These are phyloP conservation scores for Drosophila mojavensis DNA, from an alignment of 1,140 invertebrate genomes.

Conservation along the genomic window DNA sequence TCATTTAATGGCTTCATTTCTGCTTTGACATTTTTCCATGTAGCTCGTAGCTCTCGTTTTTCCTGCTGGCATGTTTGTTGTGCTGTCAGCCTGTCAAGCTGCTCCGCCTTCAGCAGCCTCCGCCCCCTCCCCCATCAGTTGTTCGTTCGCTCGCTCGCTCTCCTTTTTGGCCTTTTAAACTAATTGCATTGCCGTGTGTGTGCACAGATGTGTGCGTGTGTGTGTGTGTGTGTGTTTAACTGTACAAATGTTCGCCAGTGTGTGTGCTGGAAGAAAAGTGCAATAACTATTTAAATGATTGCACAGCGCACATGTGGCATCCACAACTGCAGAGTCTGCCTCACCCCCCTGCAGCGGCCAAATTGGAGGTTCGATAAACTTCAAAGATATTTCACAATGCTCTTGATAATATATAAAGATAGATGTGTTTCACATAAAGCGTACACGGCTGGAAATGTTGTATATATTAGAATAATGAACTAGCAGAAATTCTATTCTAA, in stretches of 20 bases:
- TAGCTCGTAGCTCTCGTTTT: constrained; percentile 34
- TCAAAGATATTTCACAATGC: not conserved
- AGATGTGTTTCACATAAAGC: not conserved
- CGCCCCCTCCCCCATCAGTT: constrained; percentile 5
- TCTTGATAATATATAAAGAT: not conserved
- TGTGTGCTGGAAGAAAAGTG: constrained; percentile 60
- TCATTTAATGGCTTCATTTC: constrained; percentile 80
- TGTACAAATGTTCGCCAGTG: constrained; percentile 5
- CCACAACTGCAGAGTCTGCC: constrained; percentile 21
- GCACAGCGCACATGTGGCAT: constrained; percentile 50
- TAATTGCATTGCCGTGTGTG: constrained; percentile 72
- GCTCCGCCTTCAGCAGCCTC: constrained; percentile 12
- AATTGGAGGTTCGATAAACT: not conserved
- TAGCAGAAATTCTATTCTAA: too few relatives aligned
- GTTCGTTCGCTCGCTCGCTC: not conserved
- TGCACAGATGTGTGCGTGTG: constrained; percentile 35
- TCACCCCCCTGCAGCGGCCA: not conserved
- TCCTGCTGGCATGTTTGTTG: constrained; percentile 61
- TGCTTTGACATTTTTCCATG: constrained; percentile 78
- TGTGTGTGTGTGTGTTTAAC: constrained; percentile 30
- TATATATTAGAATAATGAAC: too few relatives aligned
- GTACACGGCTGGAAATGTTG: too few relatives aligned
- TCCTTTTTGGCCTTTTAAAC: constrained; percentile 75
- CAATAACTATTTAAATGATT: constrained; percentile 82
- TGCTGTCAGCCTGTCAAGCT: constrained; percentile 68